These are phyloP conservation scores for Synanthedon vespiformis DNA, from an alignment of 2,888 invertebrate genomes.

Conservation along the genomic window DNA sequence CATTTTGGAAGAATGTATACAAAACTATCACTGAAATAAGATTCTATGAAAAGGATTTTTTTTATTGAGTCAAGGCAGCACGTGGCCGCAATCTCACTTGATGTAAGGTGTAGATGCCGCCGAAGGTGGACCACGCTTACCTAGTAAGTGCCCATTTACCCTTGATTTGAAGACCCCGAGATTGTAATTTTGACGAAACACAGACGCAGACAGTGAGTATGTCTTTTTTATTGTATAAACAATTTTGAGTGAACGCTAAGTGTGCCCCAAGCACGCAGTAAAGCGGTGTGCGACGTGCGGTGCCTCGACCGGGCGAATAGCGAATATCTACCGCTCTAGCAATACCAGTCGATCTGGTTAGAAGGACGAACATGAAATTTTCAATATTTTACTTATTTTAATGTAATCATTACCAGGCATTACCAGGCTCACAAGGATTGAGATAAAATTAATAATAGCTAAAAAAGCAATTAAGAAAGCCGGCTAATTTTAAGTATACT, in stretches of 20 bases:
- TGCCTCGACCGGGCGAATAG: conserved; percentile 32
- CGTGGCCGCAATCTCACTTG: no score
- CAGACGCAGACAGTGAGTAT: no score
- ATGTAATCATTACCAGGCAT: background rate
- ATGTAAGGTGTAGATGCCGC: no score
- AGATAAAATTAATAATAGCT: no score
- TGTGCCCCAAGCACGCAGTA: conserved; percentile 10
- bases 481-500: no score
- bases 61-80: background rate
- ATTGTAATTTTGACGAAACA: no score
- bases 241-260: conserved; percentile 8
- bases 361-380: conserved; percentile 21
- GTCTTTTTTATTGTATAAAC: background rate
- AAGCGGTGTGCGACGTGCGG: conserved; percentile 11
- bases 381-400: background rate
- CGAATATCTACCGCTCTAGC: conserved; percentile 27
- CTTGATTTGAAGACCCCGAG: no score
- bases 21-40: no score
- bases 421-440: background rate
- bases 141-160: no score
- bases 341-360: conserved; percentile 23
- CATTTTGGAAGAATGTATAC: no score
- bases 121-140: no score
- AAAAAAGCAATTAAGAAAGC: no score
- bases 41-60: background rate